Evolutionary conservation across 2,888 invertebrate species (phyloP).

Genomic region (Lepas anatifera): DNA sequence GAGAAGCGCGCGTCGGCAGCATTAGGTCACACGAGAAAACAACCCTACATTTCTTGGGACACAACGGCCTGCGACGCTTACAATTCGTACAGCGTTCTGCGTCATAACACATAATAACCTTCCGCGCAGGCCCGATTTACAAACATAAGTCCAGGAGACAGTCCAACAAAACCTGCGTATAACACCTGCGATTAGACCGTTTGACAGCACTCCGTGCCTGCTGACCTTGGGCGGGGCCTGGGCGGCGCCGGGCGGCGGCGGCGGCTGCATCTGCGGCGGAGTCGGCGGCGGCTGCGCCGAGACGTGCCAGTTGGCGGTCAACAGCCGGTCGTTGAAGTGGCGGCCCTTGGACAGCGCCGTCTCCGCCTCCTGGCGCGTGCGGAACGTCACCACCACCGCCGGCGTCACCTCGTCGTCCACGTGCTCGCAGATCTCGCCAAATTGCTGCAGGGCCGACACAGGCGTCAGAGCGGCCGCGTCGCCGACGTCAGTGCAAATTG

Average conservation of each 20-base stretch:
- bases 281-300: background rate
- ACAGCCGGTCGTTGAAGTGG: constrained; percentile 50
- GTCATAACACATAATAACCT: no score
- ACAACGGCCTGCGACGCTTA: no score
- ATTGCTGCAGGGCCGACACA: constrained; percentile 49
- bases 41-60: no score
- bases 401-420: constrained; percentile 60
- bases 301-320: constrained; percentile 39
- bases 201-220: background rate
- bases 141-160: no score
- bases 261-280: background rate
- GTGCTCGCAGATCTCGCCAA: constrained; percentile 74
- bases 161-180: no score
- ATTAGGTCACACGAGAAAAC: no score
- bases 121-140: no score
- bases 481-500: no score
- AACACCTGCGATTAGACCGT: no score
- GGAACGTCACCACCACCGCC: constrained; percentile 59
- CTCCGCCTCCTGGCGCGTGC: constrained; percentile 64
- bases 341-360: constrained; percentile 62
- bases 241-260: background rate
- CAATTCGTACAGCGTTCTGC: no score
- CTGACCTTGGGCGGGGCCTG: background rate
- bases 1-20: no score
- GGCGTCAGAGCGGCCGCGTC: no score